These are phyloP conservation scores for Merops nubicus DNA, from an alignment of 2,113 vertebrate genomes.

Conservation along the genomic window DNA sequence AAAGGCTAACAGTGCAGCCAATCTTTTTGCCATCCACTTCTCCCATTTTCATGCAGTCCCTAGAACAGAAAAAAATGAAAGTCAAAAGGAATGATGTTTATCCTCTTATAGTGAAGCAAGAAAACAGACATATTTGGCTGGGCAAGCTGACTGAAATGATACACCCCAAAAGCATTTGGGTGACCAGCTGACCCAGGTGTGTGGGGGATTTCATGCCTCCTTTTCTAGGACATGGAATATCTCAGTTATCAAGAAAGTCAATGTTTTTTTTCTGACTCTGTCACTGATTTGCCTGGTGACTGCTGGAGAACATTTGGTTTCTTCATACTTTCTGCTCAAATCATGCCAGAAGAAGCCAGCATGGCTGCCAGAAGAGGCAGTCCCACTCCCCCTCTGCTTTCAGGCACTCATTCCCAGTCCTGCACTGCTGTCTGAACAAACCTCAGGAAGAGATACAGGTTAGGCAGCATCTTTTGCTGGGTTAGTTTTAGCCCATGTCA, in stretches of 20 bases:
- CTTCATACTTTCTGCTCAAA: not conserved
- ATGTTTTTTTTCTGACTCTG: not conserved
- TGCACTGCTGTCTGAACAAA: not conserved
- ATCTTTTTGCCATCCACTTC: conserved; percentile 99
- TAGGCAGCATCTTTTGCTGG: not conserved
- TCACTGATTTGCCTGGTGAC: not conserved
- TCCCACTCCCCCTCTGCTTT: not conserved
- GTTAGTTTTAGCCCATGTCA: not conserved
- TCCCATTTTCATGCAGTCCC: conserved; percentile 98
- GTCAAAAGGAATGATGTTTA: not conserved
- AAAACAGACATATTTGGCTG: not conserved
- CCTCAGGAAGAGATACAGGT: not conserved
- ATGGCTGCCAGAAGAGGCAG: not conserved
- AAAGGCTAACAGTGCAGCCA: conserved; percentile 95
- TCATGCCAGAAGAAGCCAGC: not conserved
- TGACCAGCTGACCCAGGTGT: not conserved
- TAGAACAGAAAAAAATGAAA: conserved; percentile 66
- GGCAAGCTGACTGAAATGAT: not conserved
- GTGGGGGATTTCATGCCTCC: not conserved
- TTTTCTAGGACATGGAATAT: not conserved
- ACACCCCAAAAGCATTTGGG: not conserved
- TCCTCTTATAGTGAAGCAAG: not conserved
- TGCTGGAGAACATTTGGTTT: not conserved
- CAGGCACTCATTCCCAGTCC: not conserved
- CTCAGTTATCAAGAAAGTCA: not conserved